Evolutionary conservation across 2,113 vertebrate species (phyloP), one percentile per base, ranked within the genome.

Genomic region (Atlantisia rogersi): DNA sequence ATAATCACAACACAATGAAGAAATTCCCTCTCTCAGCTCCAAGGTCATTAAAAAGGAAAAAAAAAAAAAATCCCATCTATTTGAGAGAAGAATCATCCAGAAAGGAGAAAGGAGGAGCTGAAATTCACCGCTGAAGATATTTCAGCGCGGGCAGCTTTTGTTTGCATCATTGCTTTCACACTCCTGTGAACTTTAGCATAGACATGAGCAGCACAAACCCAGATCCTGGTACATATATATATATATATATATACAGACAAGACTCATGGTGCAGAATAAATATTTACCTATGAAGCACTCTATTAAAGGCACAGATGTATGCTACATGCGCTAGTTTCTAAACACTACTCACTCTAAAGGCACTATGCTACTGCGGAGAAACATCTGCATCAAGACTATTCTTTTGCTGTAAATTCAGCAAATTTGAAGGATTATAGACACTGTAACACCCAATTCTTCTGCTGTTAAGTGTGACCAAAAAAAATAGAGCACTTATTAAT

Each of bases 111-210:
- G 81, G 81, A 82, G 5, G 40, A 53, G 69, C 73, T 71, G 28
- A 82, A 81, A 77, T 3, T n/a, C 0, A 25, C 35, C 56, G 73
- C 35, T 64, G 46, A 55, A 71, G 71, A 46, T 39, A 75, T 58
- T 58, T 82, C 88, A 35, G 73, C 2, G 0, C 5, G n/a, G 90
- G 91, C 92, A 91, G 86, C 92, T 85, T 73, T 85, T 58, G 62
- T 80, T 89, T 74, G 52, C 26, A 10, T 37, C 14, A 46, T 48
- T 48, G 56, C 46, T 73, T 37, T 73, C 70, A 86, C 90, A 48
- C 90, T 91, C 97, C 96, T 97, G 98, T 96, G 98, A 98, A 97
- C 98, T 97, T 98, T 95, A 50, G 98, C 98, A 98, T 82, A 98
- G 98, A 97, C 92, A 87, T 50, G 80, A 86, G 50, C n/a, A 40